Evolutionary conservation across 2,797 vertebrate genomes (phyloP), one percentile per base, ranked within the genome.

Genomic region (Tachyglossus aculeatus): DNA sequence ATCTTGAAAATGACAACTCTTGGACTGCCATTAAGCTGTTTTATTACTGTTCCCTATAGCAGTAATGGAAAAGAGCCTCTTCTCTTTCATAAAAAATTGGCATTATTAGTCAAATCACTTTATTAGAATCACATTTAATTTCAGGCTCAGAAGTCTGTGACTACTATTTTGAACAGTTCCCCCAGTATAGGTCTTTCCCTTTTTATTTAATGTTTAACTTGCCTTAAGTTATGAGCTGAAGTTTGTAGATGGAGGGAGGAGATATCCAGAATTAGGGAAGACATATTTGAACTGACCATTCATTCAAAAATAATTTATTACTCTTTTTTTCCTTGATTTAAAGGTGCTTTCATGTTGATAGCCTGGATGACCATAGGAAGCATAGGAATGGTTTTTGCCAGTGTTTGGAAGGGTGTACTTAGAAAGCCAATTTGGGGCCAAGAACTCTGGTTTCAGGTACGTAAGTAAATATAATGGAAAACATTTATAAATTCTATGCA

Each of bases 401-500:
- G 88, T 18, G 94, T 90, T 78, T 66, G 92, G 52, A 95, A 90
- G 77, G 67, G 24, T 18, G n/a, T 68, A 5, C 73, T 75, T 7
- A 74, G 58, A 15, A 61, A 33, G 5, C 59, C 21, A 0, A 52
- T 80, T 18, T 78, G 53, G 1, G 89, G 91, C 15, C 94, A 92
- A 88, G 90, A 91, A 7, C 3, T 90, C 31, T 95, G 95, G 95
- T 95, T 94, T 88, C 51, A 91, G 91, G 94, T 95, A 52, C 84
- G 91, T 93, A 50, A 81, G 82, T 36, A 36, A 50, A 21, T 43
- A 4, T 25, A 22, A 54, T 33, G 11, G 18, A 9, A n/a, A 16
- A 24, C 8, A 5, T 32, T 24, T 7, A 32, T 18, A 22, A 32
- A 24, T 32, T 25, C 12, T 44, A 19, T 47, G 10, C n/a, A 24